These are phyloP conservation scores for Ophraella communa DNA, from an alignment of 2,888 invertebrate species.

Conservation along the genomic window DNA sequence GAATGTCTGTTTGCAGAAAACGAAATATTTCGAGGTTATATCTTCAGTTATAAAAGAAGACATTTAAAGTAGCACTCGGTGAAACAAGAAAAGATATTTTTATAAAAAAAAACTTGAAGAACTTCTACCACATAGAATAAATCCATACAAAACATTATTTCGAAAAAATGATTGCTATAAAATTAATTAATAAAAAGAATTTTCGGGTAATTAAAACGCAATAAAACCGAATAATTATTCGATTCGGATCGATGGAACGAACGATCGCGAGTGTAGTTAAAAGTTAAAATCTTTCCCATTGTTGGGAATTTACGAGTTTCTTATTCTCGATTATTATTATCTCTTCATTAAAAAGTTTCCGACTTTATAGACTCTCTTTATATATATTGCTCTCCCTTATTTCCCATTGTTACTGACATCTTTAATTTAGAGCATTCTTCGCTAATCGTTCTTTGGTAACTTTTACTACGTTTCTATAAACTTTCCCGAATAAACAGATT, in stretches of 20 bases:
- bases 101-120: too few species aligned
- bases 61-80: too few species aligned
- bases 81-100: too few species aligned
- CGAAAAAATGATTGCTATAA: not conserved
- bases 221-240: slow-evolving; percentile 44
- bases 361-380: slow-evolving; percentile 41
- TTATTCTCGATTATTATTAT: slow-evolving; percentile 45
- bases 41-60: too few species aligned
- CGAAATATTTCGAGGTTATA: too few species aligned
- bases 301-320: slow-evolving; percentile 45
- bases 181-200: slow-evolving; percentile 1
- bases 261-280: slow-evolving; percentile 45
- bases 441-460: slow-evolving; percentile 11
- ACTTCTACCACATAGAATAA: too few species aligned
- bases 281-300: slow-evolving; percentile 40
- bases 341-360: slow-evolving; percentile 50
- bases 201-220: slow-evolving; percentile 37
- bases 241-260: slow-evolving; percentile 47
- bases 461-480: slow-evolving; percentile 18
- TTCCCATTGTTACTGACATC: slow-evolving; percentile 46
- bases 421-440: slow-evolving; percentile 43
- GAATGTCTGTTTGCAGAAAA: too few species aligned
- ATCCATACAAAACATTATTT: not conserved
- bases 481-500: not conserved
- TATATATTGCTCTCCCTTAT: too few species aligned